Percentiles rank a stretch among this genome's conserved stretches.
Evolutionary conservation across 2,113 vertebrate genomes (phyloP).

Genomic region (Pitta sordida): DNA sequence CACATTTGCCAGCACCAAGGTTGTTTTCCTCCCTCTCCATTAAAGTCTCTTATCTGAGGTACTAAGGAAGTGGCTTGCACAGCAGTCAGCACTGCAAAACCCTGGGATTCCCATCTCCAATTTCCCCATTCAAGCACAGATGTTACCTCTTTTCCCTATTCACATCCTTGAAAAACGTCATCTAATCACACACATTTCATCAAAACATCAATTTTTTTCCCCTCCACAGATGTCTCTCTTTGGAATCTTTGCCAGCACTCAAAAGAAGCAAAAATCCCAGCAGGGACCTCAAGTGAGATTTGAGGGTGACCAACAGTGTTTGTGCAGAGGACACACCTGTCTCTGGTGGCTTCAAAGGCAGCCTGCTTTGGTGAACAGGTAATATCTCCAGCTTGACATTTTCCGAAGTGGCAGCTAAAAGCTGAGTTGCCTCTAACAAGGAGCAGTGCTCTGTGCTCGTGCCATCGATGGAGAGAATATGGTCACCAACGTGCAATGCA

Average conservation of each 20-base stretch:
- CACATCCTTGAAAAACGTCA: not conserved
- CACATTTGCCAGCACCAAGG: not conserved
- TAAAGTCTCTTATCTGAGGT: conserved; percentile 21
- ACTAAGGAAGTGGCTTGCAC: conserved; percentile 4
- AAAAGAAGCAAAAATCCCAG: not conserved
- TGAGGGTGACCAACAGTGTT: not conserved
- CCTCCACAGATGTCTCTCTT: conserved; percentile 5
- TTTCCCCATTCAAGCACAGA: conserved; percentile 34
- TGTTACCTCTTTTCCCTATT: conserved; percentile 21
- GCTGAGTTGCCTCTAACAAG: conserved; percentile 89
- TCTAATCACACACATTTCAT: conserved; percentile 23
- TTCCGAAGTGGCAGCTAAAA: conserved; percentile 84
- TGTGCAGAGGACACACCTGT: conserved; percentile 76
- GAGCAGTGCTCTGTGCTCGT: conserved; percentile 93
- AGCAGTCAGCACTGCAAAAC: not conserved
- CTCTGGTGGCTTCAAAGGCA: conserved; percentile 83
- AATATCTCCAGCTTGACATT: conserved; percentile 89
- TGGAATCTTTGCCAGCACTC: not conserved
- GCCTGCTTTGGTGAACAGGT: conserved; percentile 84
- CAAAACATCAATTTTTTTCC: not conserved
- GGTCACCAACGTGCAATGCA: conserved; percentile 84
- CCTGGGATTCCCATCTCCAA: conserved; percentile 32
- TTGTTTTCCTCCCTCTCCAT: not conserved
- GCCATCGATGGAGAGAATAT: conserved; percentile 92
- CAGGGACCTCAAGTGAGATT: not conserved